Evolutionary conservation across 53 echinoderm and acorn worm genomes (phyloP).

Genomic region (Actinopyga echinites): DNA sequence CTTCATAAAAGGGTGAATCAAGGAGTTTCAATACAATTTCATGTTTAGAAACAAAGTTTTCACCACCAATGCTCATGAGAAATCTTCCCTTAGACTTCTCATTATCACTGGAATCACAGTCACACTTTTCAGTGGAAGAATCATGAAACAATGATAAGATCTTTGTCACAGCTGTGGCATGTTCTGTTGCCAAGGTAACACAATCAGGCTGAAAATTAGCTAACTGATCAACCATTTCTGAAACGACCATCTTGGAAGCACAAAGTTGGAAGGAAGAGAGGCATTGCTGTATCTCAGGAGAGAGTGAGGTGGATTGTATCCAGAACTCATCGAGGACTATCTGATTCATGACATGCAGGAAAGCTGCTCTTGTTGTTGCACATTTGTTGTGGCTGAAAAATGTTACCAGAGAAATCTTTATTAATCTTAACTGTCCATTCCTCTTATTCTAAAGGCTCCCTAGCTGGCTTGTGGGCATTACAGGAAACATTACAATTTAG

Average conservation of each 20-base stretch:
- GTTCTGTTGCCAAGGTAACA: conserved; percentile 22
- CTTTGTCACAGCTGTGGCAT: neutral
- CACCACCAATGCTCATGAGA: neutral
- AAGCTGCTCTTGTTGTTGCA: conserved; percentile 76
- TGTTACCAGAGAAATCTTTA: neutral
- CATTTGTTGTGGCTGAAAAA: conserved; percentile 66
- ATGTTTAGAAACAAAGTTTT: neutral
- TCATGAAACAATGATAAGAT: neutral
- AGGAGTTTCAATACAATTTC: conserved; percentile 53
- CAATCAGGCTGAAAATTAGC: neutral
- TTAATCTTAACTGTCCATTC: too few species aligned
- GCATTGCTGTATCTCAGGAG: neutral
- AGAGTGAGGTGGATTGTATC: neutral
- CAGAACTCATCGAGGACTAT: conserved; percentile 53
- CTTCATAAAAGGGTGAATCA: conserved; percentile 68
- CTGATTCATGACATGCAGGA: conserved; percentile 57
- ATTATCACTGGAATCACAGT: too few species aligned
- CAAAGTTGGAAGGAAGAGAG: neutral
- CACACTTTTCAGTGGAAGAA: too few species aligned
- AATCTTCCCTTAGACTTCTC: neutral
- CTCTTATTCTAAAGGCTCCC: too few species aligned
- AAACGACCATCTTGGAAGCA: neutral
- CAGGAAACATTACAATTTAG: too few species aligned
- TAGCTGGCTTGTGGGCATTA: too few species aligned
- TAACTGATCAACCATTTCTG: neutral